Evolutionary conservation across 2,113 vertebrate species (phyloP).

Genomic region (Heterotilapia buettikoferi): DNA sequence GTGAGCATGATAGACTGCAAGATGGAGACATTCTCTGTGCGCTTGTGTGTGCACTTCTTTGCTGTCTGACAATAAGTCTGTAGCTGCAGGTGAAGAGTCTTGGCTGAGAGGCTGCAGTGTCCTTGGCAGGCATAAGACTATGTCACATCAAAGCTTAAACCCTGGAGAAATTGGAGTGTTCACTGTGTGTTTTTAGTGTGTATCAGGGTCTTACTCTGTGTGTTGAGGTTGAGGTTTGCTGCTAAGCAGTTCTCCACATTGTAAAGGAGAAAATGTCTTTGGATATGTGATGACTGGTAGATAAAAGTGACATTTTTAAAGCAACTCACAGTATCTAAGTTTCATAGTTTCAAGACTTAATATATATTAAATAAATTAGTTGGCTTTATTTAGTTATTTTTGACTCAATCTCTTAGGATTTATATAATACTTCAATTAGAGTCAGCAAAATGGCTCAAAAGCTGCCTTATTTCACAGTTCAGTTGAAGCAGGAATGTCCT

Average conservation of each 20-base stretch:
- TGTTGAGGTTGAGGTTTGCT: not conserved
- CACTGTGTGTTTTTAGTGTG: not conserved
- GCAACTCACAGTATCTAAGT: not conserved
- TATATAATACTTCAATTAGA: not conserved
- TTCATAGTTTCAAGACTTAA: not conserved
- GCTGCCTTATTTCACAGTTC: not conserved
- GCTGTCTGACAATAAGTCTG: conserved; percentile 58
- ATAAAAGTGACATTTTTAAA: not conserved
- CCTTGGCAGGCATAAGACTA: conserved; percentile 55
- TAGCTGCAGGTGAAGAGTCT: conserved; percentile 70
- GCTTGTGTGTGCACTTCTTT: not conserved
- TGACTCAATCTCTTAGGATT: not conserved
- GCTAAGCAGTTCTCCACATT: not conserved
- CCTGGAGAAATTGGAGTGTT: conserved; percentile 13
- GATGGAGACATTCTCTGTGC: not conserved
- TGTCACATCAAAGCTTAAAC: conserved; percentile 58
- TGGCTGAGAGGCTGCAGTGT: conserved; percentile 59
- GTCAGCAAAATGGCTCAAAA: not conserved
- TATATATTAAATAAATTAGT: not conserved
- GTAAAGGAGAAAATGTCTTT: not conserved
- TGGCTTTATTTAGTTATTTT: not conserved
- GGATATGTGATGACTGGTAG: not conserved
- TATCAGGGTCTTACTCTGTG: not conserved
- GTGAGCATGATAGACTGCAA: not conserved
- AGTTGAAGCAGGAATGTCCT: not conserved